Base-by-base conservation (phyloP, 2,888 invertebrate species). In the Opisthograptis luteolata region DNA sequence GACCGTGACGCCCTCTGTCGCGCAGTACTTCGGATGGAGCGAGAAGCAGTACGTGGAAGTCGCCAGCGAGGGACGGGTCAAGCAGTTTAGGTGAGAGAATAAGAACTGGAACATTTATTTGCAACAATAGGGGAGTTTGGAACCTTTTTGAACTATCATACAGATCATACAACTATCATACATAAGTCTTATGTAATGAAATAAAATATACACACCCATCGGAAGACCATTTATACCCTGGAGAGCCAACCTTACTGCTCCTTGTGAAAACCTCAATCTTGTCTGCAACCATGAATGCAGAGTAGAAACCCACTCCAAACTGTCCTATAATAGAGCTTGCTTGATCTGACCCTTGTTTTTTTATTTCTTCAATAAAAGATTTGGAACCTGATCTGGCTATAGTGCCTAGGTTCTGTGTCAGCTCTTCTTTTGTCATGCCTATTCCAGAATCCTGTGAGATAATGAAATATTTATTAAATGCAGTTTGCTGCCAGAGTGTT, bases 301-400 rank as follows among this genome's bases (percentile, higher is more conserved):
- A 98, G 82, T 99, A 99, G 83, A 99, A 99, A 0, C 99, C 99
- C 10, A 99, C 99, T 61, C 99, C 99, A 91, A 99, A 99, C 81
- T 99, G 98, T 2, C 99, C 98, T 76, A 98, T 98, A 41, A 98
- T 97, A 56, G 95, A 94, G 36, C 93, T 94, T 7, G 94, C 93
- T 15, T 91, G 84, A 1, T 92, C 89, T 2, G 91, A 83, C 28
- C 93, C 91, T 65, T 94, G 92, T 37, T 93, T 92, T 74, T 96
- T 95, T 15, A 98, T 84, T 79, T 97, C 93, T 74, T 98, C 95
- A 58, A 98, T 84, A 73, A 98, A 98, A 10, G 96, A 95, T 79
- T 98, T 98, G 0, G 98, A 98, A 0, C 99, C 99, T 47, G 98
- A 99, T 64, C 96, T 93, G 1, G 99, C 99, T 72, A 99, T 99